Conservation (phyloP, 2,888 invertebrate species). For the Ormia ochracea region DNA sequence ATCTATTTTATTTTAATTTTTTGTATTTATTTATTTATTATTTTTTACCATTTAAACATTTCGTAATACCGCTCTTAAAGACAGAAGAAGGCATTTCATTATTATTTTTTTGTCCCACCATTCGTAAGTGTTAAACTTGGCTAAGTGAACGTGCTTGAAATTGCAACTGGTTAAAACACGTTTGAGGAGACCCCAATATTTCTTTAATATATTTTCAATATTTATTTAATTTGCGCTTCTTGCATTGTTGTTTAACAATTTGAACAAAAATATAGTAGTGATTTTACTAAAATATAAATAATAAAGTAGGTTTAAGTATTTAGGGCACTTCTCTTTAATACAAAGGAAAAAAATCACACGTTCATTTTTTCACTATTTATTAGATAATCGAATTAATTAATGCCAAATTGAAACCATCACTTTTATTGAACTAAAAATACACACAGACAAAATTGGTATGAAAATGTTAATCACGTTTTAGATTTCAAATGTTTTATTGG, state of each 20-base stretch:
- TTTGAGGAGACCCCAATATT: slow-evolving; percentile 40
- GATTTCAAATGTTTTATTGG: slow-evolving; percentile 33
- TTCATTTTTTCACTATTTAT: slow-evolving; percentile 43
- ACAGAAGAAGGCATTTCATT: neutral
- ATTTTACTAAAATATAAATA: slow-evolving; percentile 26
- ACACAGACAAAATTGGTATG: neutral
- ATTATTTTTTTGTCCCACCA: neutral
- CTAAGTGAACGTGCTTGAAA: slow-evolving; percentile 65
- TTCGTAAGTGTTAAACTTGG: slow-evolving; percentile 38
- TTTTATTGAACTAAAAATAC: neutral
- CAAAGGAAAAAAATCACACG: slow-evolving; percentile 2
- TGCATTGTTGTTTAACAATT: slow-evolving; percentile 11
- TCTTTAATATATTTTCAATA: slow-evolving; percentile 3
- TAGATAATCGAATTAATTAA: slow-evolving; percentile 50
- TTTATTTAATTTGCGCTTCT: neutral
- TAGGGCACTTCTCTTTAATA: slow-evolving; percentile 51
- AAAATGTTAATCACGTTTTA: slow-evolving; percentile 54
- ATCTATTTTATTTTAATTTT: slow-evolving; percentile 16
- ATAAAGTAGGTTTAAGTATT: slow-evolving; percentile 35
- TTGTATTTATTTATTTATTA: too few relatives aligned
- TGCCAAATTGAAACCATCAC: slow-evolving; percentile 20
- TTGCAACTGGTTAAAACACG: slow-evolving; percentile 58
- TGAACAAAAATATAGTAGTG: neutral
- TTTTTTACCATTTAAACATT: slow-evolving; percentile 35
- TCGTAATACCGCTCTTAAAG: slow-evolving; percentile 29